Evolutionary conservation across 2,888 invertebrate species (phyloP), one percentile per base, ranked within the genome.

Genomic region (Dichetophora obliterata): DNA sequence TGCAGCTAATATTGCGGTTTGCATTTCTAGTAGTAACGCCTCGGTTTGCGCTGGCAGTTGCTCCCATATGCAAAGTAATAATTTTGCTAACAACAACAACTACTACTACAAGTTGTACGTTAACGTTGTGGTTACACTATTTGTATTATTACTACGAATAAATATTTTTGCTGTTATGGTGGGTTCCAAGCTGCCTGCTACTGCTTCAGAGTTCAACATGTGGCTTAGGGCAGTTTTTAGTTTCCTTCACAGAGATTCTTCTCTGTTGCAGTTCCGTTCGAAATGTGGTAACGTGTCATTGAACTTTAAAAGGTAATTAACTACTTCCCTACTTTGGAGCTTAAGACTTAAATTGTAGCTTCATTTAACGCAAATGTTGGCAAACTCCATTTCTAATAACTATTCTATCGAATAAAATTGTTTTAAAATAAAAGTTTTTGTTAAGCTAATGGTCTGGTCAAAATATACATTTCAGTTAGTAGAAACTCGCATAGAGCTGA

Each of bases 1-100:
- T 48, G 68, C 68, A 14, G 72, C 43, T 72, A 61, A 59, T 72
- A 24, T 61, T 72, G 72, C 43, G 72, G 72, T 72, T n/a, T 72
- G 43, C n/a, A 19, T 4, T 11, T 19, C 2, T 16, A 27, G 34
- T 4, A 19, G 8, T 52, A n/a, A 8, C 16, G 50, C 24, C 66
- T 27, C 22, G 4, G 16, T 9, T 8, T 52, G 69, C 31, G 16
- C 14, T 52, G 22, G 19, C 31, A 27, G 24, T 27, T 27, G 27
- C 50, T 54, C 31, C 48, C 48, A 24, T 43, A 48, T 59, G 70
- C 70, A 70, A 65, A 31, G 43, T 24, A 34, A 61, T 48, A 72
- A 72, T 59, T 72, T 72, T 22, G 72, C 24, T 24, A 59, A 34
- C 71, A 71, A n/a, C 37, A 34, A 54, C 22, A 71, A 57, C 14